Evolutionary conservation across 2,113 vertebrate species (phyloP).

Genomic region (Myiopsitta monachus): DNA sequence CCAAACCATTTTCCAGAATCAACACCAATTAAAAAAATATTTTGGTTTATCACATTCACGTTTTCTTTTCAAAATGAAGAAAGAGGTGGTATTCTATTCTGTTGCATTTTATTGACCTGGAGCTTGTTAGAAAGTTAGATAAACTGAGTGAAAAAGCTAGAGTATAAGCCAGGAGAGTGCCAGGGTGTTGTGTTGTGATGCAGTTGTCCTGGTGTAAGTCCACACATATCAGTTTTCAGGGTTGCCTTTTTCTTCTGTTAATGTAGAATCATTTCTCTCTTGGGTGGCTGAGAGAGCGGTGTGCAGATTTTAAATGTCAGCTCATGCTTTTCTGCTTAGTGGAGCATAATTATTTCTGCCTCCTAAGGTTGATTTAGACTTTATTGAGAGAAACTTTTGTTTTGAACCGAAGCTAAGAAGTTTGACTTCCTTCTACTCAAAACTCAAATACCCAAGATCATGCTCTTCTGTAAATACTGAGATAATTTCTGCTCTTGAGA

Average conservation of each 20-base stretch:
- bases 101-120: not conserved
- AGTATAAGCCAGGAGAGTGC: not conserved
- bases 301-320: slow-evolving; percentile 20
- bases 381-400: slow-evolving; percentile 24
- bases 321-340: not conserved
- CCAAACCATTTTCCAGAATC: not conserved
- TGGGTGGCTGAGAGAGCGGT: not conserved
- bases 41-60: not conserved
- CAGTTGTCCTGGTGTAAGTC: not conserved
- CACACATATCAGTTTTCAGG: not conserved
- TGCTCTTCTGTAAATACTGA: not conserved
- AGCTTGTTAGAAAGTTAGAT: not conserved
- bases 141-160: not conserved
- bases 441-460: not conserved
- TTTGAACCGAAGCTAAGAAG: slow-evolving; percentile 18
- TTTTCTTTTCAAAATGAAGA: not conserved
- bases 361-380: slow-evolving; percentile 37
- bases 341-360: not conserved
- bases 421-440: not conserved
- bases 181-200: not conserved
- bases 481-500: not conserved
- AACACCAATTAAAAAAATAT: not conserved
- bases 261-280: slow-evolving; percentile 17
- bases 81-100: not conserved
- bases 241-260: slow-evolving; percentile 1